Percentiles rank a stretch among this genome's conserved stretches.
phyloP scores from a whole-genome alignment of 2,888 invertebrate genomes.

The Sisyra terminalis region DNA sequence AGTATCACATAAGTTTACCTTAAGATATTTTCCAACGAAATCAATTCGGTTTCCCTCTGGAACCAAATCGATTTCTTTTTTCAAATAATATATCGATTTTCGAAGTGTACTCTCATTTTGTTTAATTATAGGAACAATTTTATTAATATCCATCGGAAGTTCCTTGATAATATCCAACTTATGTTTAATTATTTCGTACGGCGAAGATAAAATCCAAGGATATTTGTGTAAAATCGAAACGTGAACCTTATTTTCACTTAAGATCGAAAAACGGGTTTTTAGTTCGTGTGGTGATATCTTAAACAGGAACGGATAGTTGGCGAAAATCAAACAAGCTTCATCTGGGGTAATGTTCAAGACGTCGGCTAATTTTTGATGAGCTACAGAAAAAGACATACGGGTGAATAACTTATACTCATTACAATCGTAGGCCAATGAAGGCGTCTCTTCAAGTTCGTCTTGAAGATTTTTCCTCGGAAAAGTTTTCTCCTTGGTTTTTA shows the following conservation, averaged over 20 bases:
- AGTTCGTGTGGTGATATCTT: too few relatives aligned
- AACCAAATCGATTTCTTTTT: conserved; percentile 9
- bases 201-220: conserved; percentile 18
- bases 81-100: conserved; percentile 12
- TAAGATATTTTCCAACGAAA: conserved; percentile 15
- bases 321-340: too few relatives aligned
- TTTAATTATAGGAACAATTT: conserved; percentile 16
- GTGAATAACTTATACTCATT: too few relatives aligned
- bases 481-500: too few relatives aligned
- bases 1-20: conserved; percentile 13
- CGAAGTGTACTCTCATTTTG: conserved; percentile 12
- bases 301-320: too few relatives aligned
- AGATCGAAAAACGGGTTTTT: too few relatives aligned
- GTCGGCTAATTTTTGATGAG: too few relatives aligned
- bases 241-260: conserved; percentile 10
- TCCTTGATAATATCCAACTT: conserved; percentile 17
- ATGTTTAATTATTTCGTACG: conserved; percentile 12
- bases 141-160: conserved; percentile 17
- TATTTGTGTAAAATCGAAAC: conserved; percentile 15
- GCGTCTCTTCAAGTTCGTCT: too few relatives aligned
- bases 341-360: too few relatives aligned
- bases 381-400: too few relatives aligned
- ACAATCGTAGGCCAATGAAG: too few relatives aligned
- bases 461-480: too few relatives aligned
- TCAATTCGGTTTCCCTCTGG: conserved; percentile 13